Evolutionary conservation across 2,113 vertebrate genomes (phyloP), one percentile per base, ranked within the genome.

Genomic region (Lamprotornis superbus): DNA sequence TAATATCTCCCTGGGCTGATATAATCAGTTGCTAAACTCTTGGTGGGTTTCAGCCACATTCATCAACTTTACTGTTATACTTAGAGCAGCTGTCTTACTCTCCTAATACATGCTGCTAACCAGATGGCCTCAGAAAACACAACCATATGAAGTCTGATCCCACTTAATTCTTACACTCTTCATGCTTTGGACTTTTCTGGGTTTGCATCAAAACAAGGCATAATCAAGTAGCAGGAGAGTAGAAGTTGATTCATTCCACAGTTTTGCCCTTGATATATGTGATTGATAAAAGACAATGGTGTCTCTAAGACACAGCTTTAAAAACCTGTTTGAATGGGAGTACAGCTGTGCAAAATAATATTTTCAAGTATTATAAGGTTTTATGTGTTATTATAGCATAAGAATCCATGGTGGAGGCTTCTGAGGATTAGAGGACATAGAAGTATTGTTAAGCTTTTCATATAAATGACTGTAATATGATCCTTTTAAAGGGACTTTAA

Each of bases 121-220:
- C 96, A 97, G 96, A 94, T 89, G 92, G 93, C 83, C 83, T 68
- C 69, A 75, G 68, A 93, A 96, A 96, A 92, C 83, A 78, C 44
- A 81, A 60, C 44, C 83, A 40, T 73, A 79, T 74, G 82, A 95
- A 95, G 39, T 56, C 35, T 76, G 79, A 94, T 89, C 59, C 70
- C 42, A 53, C 52, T 89, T 94, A 93, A 90, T 90, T 95, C 82
- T 90, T 86, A 86, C 69, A 75, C 60, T 75, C 64, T 81, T 90
- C 56, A 75, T 60, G 64, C 31, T 1, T 80, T 90, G 60, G 47
- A 75, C 60, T 68, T 88, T 57, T 71, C 77, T 68, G 44, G 28
- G 42, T 81, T 86, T 75, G 20, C 52, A 30, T 64, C 40, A 81
- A 74, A 92, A 87, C 56, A 65, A 70, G n/a, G 15, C 12, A 39